phyloP scores from a whole-genome alignment of 2,113 vertebrate species.

The Cercocebus atys region DNA sequence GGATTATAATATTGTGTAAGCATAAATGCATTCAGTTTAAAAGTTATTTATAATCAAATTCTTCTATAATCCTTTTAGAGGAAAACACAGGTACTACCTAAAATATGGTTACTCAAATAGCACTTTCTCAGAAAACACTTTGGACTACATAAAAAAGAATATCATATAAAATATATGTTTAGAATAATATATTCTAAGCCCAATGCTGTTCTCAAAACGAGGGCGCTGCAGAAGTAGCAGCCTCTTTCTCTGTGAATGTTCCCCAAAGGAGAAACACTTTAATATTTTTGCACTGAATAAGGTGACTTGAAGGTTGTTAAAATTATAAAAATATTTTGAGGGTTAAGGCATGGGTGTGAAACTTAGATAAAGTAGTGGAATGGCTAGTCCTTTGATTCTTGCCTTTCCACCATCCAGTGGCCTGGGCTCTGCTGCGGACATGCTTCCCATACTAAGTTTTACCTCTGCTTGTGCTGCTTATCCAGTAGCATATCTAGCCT shows the following conservation, averaged over 20 bases:
- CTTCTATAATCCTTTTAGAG: not conserved
- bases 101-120: not conserved
- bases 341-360: not conserved
- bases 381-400: not conserved
- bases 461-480: not conserved
- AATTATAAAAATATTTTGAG: not conserved
- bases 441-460: not conserved
- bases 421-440: not conserved
- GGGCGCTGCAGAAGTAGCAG: not conserved
- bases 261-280: not conserved
- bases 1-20: not conserved
- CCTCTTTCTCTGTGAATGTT: not conserved
- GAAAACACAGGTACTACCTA: not conserved
- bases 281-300: not conserved
- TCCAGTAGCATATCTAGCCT: not conserved
- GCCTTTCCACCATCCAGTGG: not conserved
- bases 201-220: not conserved
- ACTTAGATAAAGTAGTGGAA: not conserved
- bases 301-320: not conserved
- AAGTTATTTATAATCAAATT: not conserved
- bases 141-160: not conserved
- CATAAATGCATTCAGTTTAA: not conserved
- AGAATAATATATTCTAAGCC: not conserved
- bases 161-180: constrained; percentile 8
- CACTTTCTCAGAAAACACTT: not conserved